phyloP scores from a whole-genome alignment of 2,113 vertebrate genomes.

The Podocnemis expansa region DNA sequence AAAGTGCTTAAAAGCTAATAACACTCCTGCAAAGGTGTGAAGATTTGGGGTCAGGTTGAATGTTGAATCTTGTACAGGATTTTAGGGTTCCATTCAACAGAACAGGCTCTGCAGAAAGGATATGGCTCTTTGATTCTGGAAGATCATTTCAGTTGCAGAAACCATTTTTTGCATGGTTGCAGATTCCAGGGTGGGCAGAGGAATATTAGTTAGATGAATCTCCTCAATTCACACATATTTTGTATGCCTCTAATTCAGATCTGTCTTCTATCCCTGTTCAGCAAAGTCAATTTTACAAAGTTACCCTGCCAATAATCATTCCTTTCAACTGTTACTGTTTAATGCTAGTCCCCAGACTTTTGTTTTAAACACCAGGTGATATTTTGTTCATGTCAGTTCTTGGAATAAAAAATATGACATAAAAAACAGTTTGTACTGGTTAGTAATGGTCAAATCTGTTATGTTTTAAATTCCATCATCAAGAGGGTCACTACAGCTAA shows the following conservation, averaged over 20 bases:
- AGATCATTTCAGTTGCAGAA: conserved; percentile 48
- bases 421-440: conserved; percentile 27
- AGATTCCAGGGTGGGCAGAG: conserved; percentile 40
- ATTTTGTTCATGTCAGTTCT: conserved; percentile 18
- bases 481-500: not conserved
- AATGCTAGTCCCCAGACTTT: conserved; percentile 45
- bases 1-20: conserved; percentile 51
- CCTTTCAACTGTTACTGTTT: conserved; percentile 54
- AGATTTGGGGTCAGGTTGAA: conserved; percentile 33
- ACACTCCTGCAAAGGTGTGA: conserved; percentile 40
- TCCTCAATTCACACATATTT: conserved; percentile 46
- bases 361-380: conserved; percentile 16
- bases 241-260: conserved; percentile 37
- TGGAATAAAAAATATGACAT: conserved; percentile 5
- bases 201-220: conserved; percentile 62
- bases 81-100: conserved; percentile 43
- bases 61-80: conserved; percentile 26
- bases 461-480: conserved; percentile 39
- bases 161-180: conserved; percentile 49
- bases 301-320: conserved; percentile 54
- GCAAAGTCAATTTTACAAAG: conserved; percentile 53
- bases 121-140: conserved; percentile 47
- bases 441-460: conserved; percentile 1
- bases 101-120: conserved; percentile 14
- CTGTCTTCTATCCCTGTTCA: conserved; percentile 41